Evolutionary conservation across 2,113 vertebrate species (phyloP).

Genomic region (Potamarius usumacintae): DNA sequence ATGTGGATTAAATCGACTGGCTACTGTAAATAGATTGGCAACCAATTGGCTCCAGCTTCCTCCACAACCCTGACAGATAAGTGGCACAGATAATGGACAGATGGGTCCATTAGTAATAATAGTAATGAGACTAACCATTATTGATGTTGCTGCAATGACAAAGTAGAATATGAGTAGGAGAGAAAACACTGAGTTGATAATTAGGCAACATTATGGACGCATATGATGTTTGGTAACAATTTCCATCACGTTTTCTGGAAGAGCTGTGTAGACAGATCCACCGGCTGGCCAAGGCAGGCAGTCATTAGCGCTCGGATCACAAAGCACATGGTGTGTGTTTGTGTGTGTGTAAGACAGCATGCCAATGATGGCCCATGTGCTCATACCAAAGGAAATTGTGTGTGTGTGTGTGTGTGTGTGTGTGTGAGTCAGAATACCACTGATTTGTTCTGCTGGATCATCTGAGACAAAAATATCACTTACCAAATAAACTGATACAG

Average conservation of each 20-base stretch:
- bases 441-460: neutral
- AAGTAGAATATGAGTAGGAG: neutral
- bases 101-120: too few relatives aligned
- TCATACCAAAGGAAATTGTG: slow-evolving; percentile 44
- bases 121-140: neutral
- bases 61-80: too few relatives aligned
- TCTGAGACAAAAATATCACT: slow-evolving; percentile 20
- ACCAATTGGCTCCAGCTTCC: too few relatives aligned
- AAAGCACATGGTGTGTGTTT: slow-evolving; percentile 39
- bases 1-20: too few relatives aligned
- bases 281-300: slow-evolving; percentile 12
- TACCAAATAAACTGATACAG: slow-evolving; percentile 1
- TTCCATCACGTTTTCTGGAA: slow-evolving; percentile 7
- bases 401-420: neutral
- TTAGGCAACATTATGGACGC: neutral
- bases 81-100: too few relatives aligned
- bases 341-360: slow-evolving; percentile 13
- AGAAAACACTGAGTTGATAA: slow-evolving; percentile 3
- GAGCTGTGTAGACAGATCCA: slow-evolving; percentile 20
- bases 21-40: too few relatives aligned
- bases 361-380: slow-evolving; percentile 54
- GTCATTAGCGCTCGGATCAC: slow-evolving; percentile 41
- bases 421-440: slow-evolving; percentile 7
- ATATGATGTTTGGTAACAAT: slow-evolving; percentile 19
- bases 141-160: neutral